Evolutionary conservation across 2,888 invertebrate genomes (phyloP).

Genomic region (Camptogramma bilineatum): DNA sequence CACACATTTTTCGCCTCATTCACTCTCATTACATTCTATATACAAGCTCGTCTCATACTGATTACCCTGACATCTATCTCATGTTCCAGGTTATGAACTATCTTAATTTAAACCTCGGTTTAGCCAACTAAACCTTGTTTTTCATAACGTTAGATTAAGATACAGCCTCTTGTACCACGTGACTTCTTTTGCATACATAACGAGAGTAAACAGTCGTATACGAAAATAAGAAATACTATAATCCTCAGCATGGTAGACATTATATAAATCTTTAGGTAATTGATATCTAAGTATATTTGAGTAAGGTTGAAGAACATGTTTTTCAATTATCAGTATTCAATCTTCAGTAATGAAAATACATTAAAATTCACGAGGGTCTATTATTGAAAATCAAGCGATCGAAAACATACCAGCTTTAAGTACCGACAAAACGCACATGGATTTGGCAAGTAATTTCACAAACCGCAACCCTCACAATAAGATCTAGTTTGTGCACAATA

Average conservation of each 20-base stretch:
- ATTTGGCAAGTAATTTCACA: not conserved
- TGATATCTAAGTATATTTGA: not conserved
- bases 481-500: not conserved
- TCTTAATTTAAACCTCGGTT: too few relatives aligned
- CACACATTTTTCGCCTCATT: too few relatives aligned
- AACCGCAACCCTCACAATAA: not conserved
- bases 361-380: not conserved
- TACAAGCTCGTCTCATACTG: too few relatives aligned
- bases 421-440: not conserved
- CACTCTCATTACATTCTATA: too few relatives aligned
- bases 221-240: not conserved
- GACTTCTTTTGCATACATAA: not conserved
- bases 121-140: too few relatives aligned
- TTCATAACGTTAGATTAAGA: not conserved
- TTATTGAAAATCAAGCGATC: not conserved
- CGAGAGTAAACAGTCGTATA: not conserved
- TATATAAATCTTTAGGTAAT: not conserved
- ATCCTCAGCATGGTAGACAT: not conserved
- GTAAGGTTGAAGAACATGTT: not conserved
- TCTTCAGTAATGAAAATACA: not conserved
- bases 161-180: slow-evolving; percentile 2
- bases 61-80: too few relatives aligned
- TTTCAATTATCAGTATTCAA: too few relatives aligned
- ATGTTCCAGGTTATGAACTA: too few relatives aligned
- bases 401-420: not conserved